Evolutionary conservation across 92 coral and sea anemone species (phyloP), one percentile per base, ranked within the genome.

Genomic region (Muricea muricata): DNA sequence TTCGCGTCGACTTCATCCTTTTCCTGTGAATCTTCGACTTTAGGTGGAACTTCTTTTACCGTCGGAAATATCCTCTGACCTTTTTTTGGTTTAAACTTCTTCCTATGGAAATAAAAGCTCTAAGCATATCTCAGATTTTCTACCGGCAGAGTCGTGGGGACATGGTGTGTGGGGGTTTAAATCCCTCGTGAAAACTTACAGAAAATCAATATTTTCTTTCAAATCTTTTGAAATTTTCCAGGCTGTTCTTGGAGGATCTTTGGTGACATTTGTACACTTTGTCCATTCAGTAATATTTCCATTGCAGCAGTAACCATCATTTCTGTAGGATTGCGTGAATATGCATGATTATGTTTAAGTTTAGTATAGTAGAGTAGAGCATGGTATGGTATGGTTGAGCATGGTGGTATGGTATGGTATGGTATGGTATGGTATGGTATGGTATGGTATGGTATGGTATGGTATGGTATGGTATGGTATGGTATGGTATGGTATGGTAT

Each of bases 211-310:
- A 0, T 86, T 87, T 41, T 92, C 97, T 67, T 92, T 93, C 9
- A 96, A 69, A 10, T 90, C 97, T 17, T 80, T 78, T 12, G 98
- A 87, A 24, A 96, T 85, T 25, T 67, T 72, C 99, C 99, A 96
- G 30, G 54, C 32, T 32, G 61, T 79, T 40, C 99, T 82, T 30
- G 88, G 89, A 4, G 99, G 99, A 26, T 96, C 94, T 63, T 89
- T 93, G 21, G 99, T 96, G 77, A 88, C 83, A 81, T 89, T 83
- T n/a, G 83, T 88, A 70, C 99, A 96, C 41, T 96, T 96, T 35
- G 99, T 96, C 99, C 99, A 96, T 23, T 89, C 94, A 17, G 99
- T 92, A 72, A 96, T 82, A 75, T 96, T 93, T n/a, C 99, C 99
- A 57, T 92, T 89, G 69, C 99, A 96, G 30, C 73, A 81, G 73